Evolutionary conservation across 2,113 vertebrate species (phyloP).

Genomic region (Boleophthalmus pectinirostris): DNA sequence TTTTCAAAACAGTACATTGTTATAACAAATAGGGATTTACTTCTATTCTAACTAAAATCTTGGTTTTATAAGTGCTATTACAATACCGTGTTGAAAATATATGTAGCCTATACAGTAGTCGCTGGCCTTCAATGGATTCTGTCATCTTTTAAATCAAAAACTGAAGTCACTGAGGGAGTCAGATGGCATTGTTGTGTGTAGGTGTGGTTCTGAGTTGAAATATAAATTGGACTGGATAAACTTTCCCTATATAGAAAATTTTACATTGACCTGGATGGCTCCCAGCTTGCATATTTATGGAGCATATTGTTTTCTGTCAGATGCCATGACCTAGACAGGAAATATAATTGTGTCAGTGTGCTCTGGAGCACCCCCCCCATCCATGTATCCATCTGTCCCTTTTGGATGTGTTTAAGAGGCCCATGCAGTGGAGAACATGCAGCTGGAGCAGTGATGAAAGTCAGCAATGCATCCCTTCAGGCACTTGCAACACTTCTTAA

Average conservation of each 20-base stretch:
- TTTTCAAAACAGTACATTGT: neutral
- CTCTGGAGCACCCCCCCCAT: constrained; percentile 5
- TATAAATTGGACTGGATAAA: constrained; percentile 27
- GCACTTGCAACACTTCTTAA: constrained; percentile 32
- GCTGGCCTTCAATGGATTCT: constrained; percentile 7
- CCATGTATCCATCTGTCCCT: constrained; percentile 24
- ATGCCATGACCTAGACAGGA: neutral
- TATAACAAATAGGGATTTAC: neutral
- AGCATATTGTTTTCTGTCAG: constrained; percentile 14
- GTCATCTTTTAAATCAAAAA: constrained; percentile 15
- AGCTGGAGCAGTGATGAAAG: constrained; percentile 63
- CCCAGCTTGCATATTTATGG: constrained; percentile 15
- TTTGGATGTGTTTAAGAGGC: constrained; percentile 68
- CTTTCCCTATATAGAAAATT: constrained; percentile 16
- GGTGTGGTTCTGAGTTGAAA: constrained; percentile 12
- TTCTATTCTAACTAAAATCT: neutral
- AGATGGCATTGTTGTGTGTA: constrained; percentile 40
- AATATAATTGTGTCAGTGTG: constrained; percentile 18
- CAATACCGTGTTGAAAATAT: neutral
- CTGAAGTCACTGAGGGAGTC: no score
- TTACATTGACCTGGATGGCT: constrained; percentile 17
- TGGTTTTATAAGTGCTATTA: neutral
- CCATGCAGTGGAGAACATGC: constrained; percentile 56
- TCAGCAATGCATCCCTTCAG: constrained; percentile 49
- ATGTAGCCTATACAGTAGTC: constrained; percentile 10